Conservation (phyloP, 2,113 vertebrate genomes). For the Chionis minor region DNA sequence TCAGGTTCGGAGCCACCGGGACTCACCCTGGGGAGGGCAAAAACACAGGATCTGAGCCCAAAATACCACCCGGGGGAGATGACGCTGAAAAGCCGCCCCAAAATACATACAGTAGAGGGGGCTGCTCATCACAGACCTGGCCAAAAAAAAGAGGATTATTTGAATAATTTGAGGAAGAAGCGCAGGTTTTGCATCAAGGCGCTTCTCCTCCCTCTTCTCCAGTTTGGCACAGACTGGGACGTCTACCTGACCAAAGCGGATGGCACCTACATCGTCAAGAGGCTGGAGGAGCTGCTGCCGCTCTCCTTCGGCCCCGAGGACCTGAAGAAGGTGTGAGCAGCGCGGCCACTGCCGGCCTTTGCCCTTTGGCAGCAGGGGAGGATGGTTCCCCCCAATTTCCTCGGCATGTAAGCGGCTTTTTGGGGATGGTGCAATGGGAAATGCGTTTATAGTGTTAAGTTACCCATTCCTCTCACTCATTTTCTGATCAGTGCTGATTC, state of each 20-base stretch:
- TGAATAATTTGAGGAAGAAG: background rate
- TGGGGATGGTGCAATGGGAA: background rate
- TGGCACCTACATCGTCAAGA: constrained; percentile 74
- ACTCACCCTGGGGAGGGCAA: background rate
- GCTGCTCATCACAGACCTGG: background rate
- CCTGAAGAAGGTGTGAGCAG: constrained; percentile 70
- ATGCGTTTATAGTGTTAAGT: background rate
- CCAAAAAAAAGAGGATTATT: background rate
- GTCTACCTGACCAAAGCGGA: constrained; percentile 85
- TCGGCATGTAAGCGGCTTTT: background rate
- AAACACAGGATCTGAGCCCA: background rate
- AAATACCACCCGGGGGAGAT: background rate
- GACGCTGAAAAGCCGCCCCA: background rate
- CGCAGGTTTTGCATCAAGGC: background rate
- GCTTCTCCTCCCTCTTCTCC: background rate
- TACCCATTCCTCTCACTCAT: background rate
- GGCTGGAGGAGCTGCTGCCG: constrained; percentile 82
- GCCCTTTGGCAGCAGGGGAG: background rate
- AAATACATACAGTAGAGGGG: background rate
- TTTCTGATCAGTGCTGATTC: background rate
- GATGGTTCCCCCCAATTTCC: background rate
- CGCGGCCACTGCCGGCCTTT: background rate
- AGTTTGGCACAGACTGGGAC: constrained; percentile 87
- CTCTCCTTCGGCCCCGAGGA: constrained; percentile 86
- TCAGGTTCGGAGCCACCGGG: background rate